Percentiles rank a stretch among this genome's conserved stretches.
Evolutionary conservation across 2,888 invertebrate genomes (phyloP).

Genomic region (Bombyx huttoni): DNA sequence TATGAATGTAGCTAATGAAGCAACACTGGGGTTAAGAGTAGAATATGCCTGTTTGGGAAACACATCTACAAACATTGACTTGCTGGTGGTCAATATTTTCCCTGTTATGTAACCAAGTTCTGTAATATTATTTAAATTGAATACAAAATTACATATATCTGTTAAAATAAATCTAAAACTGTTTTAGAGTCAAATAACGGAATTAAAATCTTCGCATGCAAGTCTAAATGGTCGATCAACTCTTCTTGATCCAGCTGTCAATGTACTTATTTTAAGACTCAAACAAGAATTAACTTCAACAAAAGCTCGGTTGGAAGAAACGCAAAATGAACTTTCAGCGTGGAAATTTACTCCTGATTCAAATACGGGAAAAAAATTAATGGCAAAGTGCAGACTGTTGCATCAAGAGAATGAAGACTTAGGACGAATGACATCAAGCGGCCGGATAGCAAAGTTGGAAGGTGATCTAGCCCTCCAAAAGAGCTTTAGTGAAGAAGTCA

Average conservation of each 20-base stretch:
- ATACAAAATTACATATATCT: background rate
- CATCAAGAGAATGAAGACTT: constrained; percentile 98
- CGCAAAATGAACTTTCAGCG: constrained; percentile 96
- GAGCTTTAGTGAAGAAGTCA: constrained; percentile 95
- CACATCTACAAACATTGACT: no score
- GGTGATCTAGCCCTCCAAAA: constrained; percentile 95
- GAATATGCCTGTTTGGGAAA: no score
- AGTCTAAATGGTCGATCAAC: constrained; percentile 81
- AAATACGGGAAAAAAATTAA: constrained; percentile 96
- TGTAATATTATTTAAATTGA: background rate
- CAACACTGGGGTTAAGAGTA: no score
- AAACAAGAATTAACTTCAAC: constrained; percentile 91
- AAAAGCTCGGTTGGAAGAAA: constrained; percentile 93
- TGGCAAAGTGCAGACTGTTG: constrained; percentile 95
- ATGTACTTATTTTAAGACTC: constrained; percentile 91
- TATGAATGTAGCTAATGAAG: no score
- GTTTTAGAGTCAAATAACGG: constrained; percentile 90
- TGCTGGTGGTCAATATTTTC: no score
- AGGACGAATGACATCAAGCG: constrained; percentile 95
- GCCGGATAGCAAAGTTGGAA: constrained; percentile 94
- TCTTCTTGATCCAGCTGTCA: constrained; percentile 95
- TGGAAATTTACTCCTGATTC: constrained; percentile 99
- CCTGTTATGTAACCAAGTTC: no score
- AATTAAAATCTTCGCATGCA: constrained; percentile 90
- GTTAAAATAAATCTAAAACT: background rate